Conservation (phyloP, 2,888 invertebrate genomes). For the Helicoverpa assulta region DNA sequence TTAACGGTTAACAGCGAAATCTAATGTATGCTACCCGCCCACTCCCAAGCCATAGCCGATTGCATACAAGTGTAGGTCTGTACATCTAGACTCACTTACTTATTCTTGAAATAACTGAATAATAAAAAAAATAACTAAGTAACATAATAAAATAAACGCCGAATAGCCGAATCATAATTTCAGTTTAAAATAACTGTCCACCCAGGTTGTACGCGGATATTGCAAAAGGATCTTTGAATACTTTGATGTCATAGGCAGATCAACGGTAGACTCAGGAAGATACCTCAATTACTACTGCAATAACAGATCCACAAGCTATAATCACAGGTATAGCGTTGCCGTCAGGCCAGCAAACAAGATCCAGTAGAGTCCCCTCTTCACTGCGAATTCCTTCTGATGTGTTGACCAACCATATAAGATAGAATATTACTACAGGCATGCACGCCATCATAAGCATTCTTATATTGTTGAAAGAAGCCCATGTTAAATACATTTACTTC, state of each 20-base stretch:
- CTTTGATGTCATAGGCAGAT: no score
- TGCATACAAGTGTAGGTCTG: no score
- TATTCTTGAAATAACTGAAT: no score
- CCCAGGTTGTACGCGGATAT: no score
- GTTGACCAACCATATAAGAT: slow-evolving; percentile 85
- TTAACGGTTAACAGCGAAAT: not conserved
- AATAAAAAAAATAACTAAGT: no score
- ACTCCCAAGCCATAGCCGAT: no score
- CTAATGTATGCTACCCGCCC: no score
- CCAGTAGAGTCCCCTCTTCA: slow-evolving; percentile 84
- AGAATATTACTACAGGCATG: slow-evolving; percentile 86
- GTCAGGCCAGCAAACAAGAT: slow-evolving; percentile 87
- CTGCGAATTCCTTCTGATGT: slow-evolving; percentile 86
- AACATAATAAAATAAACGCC: no score
- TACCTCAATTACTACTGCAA: slow-evolving; percentile 86
- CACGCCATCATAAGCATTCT: slow-evolving; percentile 86
- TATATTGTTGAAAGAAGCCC: slow-evolving; percentile 86
- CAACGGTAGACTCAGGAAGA: not conserved
- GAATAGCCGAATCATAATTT: no score
- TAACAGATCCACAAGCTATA: slow-evolving; percentile 81
- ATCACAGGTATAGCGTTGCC: slow-evolving; percentile 87
- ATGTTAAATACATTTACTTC: slow-evolving; percentile 77
- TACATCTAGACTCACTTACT: no score
- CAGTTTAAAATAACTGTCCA: no score
- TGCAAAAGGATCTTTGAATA: no score